A percentile compares a stretch with the other conserved stretches of the same genome.
Evolutionary conservation across 2,113 vertebrate species (phyloP).

Genomic region (Colossoma macropomum): DNA sequence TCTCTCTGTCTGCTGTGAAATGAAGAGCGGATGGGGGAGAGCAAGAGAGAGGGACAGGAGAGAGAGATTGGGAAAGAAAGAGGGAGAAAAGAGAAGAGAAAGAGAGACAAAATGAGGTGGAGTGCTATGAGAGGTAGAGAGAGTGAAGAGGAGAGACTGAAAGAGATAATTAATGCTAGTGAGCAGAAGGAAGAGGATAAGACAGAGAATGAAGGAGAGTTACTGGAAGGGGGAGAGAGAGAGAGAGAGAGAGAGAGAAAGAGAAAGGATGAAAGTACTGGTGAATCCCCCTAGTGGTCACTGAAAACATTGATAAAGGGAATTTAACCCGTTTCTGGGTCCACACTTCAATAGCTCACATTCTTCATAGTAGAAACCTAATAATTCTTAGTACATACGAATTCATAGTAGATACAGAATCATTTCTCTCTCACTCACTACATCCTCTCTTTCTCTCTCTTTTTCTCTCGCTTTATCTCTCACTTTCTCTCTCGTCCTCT

Average conservation of each 20-base stretch:
- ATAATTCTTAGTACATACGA: no score
- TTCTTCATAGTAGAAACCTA: no score
- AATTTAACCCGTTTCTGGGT: no score
- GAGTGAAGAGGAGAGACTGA: not conserved
- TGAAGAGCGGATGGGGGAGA: not conserved
- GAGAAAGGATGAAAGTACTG: not conserved
- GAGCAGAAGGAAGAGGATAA: no score
- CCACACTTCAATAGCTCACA: no score
- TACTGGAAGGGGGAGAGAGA: not conserved
- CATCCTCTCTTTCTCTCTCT: not conserved
- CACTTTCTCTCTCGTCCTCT: not conserved
- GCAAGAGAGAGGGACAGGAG: not conserved
- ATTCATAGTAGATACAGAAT: no score
- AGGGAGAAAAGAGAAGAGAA: constrained; percentile 20
- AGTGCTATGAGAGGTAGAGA: not conserved
- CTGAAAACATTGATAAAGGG: not conserved
- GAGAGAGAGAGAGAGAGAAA: not conserved
- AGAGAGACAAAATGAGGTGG: not conserved
- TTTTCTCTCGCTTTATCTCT: not conserved
- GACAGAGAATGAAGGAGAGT: constrained; percentile 13
- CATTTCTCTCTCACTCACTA: not conserved
- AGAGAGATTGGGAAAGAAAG: not conserved
- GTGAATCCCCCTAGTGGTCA: constrained; percentile 66
- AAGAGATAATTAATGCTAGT: no score
- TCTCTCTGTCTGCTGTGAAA: not conserved